phyloP scores from a whole-genome alignment of 92 coral and sea anemone genomes.

The Blastomussa wellsi region DNA sequence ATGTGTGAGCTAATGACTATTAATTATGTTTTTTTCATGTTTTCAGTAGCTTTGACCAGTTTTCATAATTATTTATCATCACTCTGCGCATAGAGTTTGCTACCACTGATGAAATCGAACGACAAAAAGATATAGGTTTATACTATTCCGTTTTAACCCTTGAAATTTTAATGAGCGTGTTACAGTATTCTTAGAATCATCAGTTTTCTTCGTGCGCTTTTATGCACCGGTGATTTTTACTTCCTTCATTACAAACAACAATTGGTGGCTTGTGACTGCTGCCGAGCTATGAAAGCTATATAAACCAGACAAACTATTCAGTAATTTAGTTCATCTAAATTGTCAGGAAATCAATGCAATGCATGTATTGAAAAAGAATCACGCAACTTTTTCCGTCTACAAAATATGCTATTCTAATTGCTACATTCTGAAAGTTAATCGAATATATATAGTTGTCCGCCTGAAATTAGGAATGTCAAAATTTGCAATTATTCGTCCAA shows the following conservation, averaged over 20 bases:
- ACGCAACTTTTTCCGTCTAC: not conserved
- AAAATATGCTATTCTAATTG: not conserved
- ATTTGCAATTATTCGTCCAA: not conserved
- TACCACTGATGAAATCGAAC: not conserved
- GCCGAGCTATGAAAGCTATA: not conserved
- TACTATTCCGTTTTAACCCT: no score
- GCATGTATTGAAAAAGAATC: not conserved
- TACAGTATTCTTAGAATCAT: not conserved
- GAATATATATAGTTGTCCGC: not conserved
- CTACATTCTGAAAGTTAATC: not conserved
- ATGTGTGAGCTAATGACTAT: not conserved
- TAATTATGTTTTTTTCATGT: not conserved
- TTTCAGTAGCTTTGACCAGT: not conserved
- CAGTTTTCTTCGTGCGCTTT: not conserved
- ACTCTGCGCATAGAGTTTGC: not conserved
- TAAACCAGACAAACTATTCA: not conserved
- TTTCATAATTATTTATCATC: not conserved
- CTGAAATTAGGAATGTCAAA: not conserved
- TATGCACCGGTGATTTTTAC: not conserved
- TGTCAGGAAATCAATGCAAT: not conserved
- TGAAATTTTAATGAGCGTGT: not conserved
- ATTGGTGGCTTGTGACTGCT: not conserved
- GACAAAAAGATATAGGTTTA: not conserved
- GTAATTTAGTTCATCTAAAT: not conserved
- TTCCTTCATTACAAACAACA: not conserved